Base-by-base conservation (phyloP, 1,140 invertebrate species). In the Macrostomum lignano region DNA sequence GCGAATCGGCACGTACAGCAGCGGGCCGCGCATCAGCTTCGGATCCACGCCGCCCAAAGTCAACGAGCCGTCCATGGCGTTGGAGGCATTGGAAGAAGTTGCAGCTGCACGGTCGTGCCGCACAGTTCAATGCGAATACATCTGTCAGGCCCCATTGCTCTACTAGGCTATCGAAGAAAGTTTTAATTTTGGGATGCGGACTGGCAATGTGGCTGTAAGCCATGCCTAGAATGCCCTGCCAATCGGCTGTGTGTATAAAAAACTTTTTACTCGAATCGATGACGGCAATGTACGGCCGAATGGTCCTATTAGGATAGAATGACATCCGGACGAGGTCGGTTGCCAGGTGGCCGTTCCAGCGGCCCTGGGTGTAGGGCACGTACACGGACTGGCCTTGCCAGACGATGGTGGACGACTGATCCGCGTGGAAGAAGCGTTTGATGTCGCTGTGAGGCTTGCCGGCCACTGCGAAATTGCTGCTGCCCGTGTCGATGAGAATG, bases 161-260 rank as follows among this genome's bases (percentile, higher is more conserved):
- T 7, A 49, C 42, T 21, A 55, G 7, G 1, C 37, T 41, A 38
- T 55, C 48, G 43, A 52, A 48, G 32, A 45, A 49, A 11, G 54
- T 49, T 10, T 31, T 31, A 6, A 49, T 24, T 25, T 17, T 10
- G 17, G 14, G 10, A 3, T 5, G 10, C 17, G n/a, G 19, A 7
- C 24, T 23, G 15, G 55, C 48, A 25, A 63, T 46, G 29, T 42
- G 41, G 15, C 45, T 31, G 42, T 59, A 63, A 4, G 51, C 60
- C 25, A 63, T 34, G 7, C 61, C 61, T 10, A 62, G 33, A 37
- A 62, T 60, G 17, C 61, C 61, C 39, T 62, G 48, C 53, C 58
- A 62, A 32, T 52, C 44, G 4, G 57, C 54, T 10, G 46, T 45
- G 28, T 52, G 51, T 20, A 58, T 52, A 42, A 59, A 62, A 33